These are phyloP conservation scores for Acestrorhynchus altus DNA, from an alignment of 2,797 vertebrate species.

Conservation along the genomic window DNA sequence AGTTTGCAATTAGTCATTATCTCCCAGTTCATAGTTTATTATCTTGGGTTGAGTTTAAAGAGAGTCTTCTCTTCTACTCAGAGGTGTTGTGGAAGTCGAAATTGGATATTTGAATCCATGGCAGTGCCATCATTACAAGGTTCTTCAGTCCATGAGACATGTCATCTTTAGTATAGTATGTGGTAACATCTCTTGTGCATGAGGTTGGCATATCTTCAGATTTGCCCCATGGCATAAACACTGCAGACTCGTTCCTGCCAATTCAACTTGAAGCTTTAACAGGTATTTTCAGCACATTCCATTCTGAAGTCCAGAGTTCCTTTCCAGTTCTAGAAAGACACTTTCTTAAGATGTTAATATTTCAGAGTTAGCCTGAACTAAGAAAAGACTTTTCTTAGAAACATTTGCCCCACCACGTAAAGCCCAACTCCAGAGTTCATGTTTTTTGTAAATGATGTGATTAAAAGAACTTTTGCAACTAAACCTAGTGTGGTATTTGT, in stretches of 20 bases:
- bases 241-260: slow-evolving; percentile 34
- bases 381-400: slow-evolving; percentile 33
- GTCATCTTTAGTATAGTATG: slow-evolving; percentile 54
- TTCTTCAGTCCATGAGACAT: slow-evolving; percentile 63
- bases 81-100: slow-evolving; percentile 18
- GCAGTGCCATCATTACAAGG: slow-evolving; percentile 49
- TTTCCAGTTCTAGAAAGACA: slow-evolving; percentile 39
- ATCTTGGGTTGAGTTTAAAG: neutral
- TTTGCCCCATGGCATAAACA: slow-evolving; percentile 32
- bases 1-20: slow-evolving; percentile 21
- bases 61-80: slow-evolving; percentile 10
- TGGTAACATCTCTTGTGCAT: slow-evolving; percentile 44
- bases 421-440: slow-evolving; percentile 47
- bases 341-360: slow-evolving; percentile 41
- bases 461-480: slow-evolving; percentile 71
- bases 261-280: slow-evolving; percentile 41
- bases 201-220: slow-evolving; percentile 40
- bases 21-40: slow-evolving; percentile 35
- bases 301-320: slow-evolving; percentile 46
- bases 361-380: slow-evolving; percentile 31
- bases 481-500: slow-evolving; percentile 31
- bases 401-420: slow-evolving; percentile 36
- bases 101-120: slow-evolving; percentile 29
- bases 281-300: slow-evolving; percentile 53
- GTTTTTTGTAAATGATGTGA: slow-evolving; percentile 72